Evolutionary conservation across 1,140 invertebrate genomes (phyloP), one percentile per base, ranked within the genome.

Genomic region (Daktulosphaira vitifoliae): DNA sequence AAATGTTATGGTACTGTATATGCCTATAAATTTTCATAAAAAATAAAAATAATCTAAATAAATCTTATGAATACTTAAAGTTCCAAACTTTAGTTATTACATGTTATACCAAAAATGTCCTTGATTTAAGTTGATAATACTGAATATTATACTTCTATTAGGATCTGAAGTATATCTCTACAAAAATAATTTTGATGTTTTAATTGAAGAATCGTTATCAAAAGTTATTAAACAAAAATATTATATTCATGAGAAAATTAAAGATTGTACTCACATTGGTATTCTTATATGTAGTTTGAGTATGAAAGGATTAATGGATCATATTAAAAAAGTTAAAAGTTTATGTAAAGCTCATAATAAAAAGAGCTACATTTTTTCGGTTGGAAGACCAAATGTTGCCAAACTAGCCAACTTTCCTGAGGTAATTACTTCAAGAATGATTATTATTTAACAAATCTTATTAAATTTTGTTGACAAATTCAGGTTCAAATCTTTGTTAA

Each of bases 381-480:
- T 97, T 56, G 93, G 93, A 2, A 93, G 93, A 76, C 85, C 92
- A 16, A 96, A 92, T 80, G 84, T 87, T 44, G 84, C 88, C 1
- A 98, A 98, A 76, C 76, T 98, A 64, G 92, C 92, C 0, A 98
- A 98, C 77, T 92, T 95, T 76, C 82, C 87, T 56, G 90, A 95
- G 78, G 85, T 87, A 75, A 74, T 68, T 70, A 46, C 26, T 66
- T 67, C 59, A 44, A 16, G n/a, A 1, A n/a, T 59, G n/a, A 53
- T 65, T 6, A 42, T 42, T 64, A n/a, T 11, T 33, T 33, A 66
- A 22, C 42, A 39, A 18, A 38, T 48, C 37, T 38, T 22, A 66
- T 70, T 68, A 56, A 26, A 44, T 66, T 39, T 53, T 26, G 3
- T n/a, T 33, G 3, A 20, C 18, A 66, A 68, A 81, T 83, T 62